A percentile compares a stretch with the other conserved stretches of the same genome.
phyloP scores from a whole-genome alignment of 2,797 vertebrate species.

The Propithecus deckenii region DNA sequence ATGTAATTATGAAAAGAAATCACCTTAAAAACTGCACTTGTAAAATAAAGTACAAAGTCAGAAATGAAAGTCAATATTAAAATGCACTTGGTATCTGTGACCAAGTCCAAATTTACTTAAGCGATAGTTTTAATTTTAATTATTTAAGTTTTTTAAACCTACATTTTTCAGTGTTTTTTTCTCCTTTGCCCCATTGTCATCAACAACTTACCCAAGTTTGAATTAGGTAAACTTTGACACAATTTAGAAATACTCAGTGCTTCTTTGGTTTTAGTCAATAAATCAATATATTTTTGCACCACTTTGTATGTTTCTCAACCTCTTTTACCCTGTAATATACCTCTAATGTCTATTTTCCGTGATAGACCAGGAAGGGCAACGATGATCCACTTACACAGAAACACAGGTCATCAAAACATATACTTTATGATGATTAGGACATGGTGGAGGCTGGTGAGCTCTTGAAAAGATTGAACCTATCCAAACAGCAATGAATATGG shows the following conservation, averaged over 20 bases:
- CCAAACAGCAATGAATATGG: background rate
- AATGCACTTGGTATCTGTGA: background rate
- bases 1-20: background rate
- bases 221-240: constrained; percentile 9
- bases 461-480: background rate
- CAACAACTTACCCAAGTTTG: background rate
- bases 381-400: background rate
- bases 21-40: background rate
- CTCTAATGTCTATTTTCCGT: background rate
- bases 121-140: background rate
- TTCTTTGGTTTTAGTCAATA: background rate
- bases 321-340: background rate
- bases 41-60: constrained; percentile 11
- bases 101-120: background rate
- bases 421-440: background rate
- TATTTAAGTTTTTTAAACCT: background rate
- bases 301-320: background rate
- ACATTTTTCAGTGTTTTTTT: background rate
- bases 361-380: background rate
- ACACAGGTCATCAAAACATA: background rate
- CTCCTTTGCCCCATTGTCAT: background rate
- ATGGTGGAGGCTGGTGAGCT: background rate
- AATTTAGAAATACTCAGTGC: background rate
- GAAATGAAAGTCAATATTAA: background rate
- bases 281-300: background rate